Evolutionary conservation across 2,888 invertebrate genomes (phyloP), one percentile per base, ranked within the genome.

Genomic region (Girardia tigrina): DNA sequence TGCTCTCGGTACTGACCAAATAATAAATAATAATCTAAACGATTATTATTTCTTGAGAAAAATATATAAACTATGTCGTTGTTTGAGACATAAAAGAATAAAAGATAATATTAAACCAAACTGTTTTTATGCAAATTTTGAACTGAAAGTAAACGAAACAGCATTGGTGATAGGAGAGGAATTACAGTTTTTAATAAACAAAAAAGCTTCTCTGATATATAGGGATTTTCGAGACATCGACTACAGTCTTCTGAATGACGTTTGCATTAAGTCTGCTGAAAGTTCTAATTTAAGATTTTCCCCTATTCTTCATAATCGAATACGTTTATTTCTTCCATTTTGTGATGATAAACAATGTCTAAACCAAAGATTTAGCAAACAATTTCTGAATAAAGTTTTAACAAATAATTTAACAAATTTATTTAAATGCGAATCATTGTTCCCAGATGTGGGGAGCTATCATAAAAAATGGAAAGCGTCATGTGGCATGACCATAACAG

Each of bases 331-430:
- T n/a, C n/a, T n/a, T n/a, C n/a, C n/a, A n/a, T n/a, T n/a, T n/a
- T n/a, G n/a, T n/a, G n/a, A n/a, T n/a, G n/a, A n/a, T n/a, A n/a
- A n/a, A n/a, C n/a, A n/a, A n/a, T n/a, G n/a, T n/a, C n/a, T n/a
- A n/a, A n/a, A n/a, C n/a, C n/a, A n/a, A n/a, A n/a, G 56, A 56
- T 4, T n/a, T 56, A 56, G 56, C 23, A 56, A 56, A 56, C 56
- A 56, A 56, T 56, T 56, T 56, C 4, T 56, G 4, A n/a, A 56
- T 12, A 56, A 4, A 20, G n/a, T n/a, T 56, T 56, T 56, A 56
- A 56, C n/a, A 20, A 2, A n/a, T n/a, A n/a, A 4, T 6, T 6
- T 2, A 56, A n/a, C 4, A 4, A 56, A 56, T 56, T 56, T 56
- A 16, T 56, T 56, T 56, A 4, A n/a, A 56, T 56, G 56, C 23